These are phyloP conservation scores for Radopholus similis DNA, from an alignment of 1,140 invertebrate species.

Conservation along the genomic window DNA sequence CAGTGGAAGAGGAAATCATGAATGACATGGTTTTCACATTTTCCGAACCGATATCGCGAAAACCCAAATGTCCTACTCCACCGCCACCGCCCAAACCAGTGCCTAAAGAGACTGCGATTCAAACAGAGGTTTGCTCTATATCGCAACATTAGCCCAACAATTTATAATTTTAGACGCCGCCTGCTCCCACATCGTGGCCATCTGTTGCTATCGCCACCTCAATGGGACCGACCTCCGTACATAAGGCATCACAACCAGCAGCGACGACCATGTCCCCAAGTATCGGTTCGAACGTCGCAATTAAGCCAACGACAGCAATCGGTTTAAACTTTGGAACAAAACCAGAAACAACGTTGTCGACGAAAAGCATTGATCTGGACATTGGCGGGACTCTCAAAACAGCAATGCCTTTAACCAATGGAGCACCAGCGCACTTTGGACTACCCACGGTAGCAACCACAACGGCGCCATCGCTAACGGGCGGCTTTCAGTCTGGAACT, in stretches of 20 bases:
- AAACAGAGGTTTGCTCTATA: not conserved
- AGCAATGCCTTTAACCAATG: too few species aligned
- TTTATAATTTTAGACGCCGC: not conserved
- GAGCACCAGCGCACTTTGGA: too few species aligned
- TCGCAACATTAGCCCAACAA: not conserved
- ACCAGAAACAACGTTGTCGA: too few species aligned
- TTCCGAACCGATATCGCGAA: not conserved
- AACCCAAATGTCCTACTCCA: not conserved
- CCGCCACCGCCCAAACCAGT: not conserved
- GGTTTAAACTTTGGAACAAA: too few species aligned
- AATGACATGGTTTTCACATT: slow-evolving; percentile 9
- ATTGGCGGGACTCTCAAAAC: too few species aligned
- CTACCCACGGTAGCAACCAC: too few species aligned
- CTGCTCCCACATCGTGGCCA: not conserved
- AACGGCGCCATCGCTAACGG: too few species aligned
- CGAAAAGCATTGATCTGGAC: too few species aligned
- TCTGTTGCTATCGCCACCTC: not conserved
- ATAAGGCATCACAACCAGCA: not conserved
- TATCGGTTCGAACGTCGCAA: not conserved
- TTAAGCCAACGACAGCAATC: too few species aligned
- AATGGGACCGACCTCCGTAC: not conserved
- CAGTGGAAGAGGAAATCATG: too few species aligned
- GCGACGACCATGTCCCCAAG: not conserved
- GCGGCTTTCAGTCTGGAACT: too few species aligned
- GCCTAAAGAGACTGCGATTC: slow-evolving; percentile 1